Base-by-base conservation (phyloP, 2,888 invertebrate genomes). In the Agonopterix arenella region DNA sequence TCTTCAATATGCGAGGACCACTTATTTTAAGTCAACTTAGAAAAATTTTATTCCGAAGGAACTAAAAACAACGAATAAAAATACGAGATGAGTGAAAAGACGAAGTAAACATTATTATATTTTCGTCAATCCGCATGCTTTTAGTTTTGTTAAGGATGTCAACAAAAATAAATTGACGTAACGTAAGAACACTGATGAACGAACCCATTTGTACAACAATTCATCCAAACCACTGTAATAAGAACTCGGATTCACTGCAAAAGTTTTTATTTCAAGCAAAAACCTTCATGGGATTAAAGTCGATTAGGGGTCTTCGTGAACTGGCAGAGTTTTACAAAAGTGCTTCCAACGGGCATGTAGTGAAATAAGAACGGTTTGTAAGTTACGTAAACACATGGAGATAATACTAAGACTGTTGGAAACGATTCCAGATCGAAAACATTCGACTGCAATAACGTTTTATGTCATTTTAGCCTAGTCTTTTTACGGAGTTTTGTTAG, bases 161-260 rank as follows among this genome's bases (percentile, higher is more conserved):
- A 66, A 66, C 62, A 65, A 47, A 58, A 60, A 63, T 68, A 68
- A 63, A 66, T 66, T 61, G 57, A 53, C 51, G 61, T 64, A 66
- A 68, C 61, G 64, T 53, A 60, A 61, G 60, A 67, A 63, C 45
- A 40, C 38, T 57, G 57, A 61, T 59, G 63, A 56, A 55, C 18
- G 44, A 54, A 51, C 55, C 59, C 54, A 53, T 60, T 55, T 54
- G 54, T 48, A 16, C 47, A 53, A 52, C 54, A 36, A 51, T 52
- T 54, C 52, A 45, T 50, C 46, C 49, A 49, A 46, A 53, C 55
- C 42, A 52, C 42, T 47, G 44, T 40, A 42, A 44, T 48, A 50
- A 54, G 55, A 52, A 49, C 52, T 52, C 41, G 45, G 36, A 51
- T 48, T 43, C 37, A 9, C 47, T 36, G 36, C 45, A 48, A 13